Percentiles rank a stretch among this genome's conserved stretches.
Evolutionary conservation across 2,888 invertebrate species (phyloP).

Genomic region (Mythimna vitellina): DNA sequence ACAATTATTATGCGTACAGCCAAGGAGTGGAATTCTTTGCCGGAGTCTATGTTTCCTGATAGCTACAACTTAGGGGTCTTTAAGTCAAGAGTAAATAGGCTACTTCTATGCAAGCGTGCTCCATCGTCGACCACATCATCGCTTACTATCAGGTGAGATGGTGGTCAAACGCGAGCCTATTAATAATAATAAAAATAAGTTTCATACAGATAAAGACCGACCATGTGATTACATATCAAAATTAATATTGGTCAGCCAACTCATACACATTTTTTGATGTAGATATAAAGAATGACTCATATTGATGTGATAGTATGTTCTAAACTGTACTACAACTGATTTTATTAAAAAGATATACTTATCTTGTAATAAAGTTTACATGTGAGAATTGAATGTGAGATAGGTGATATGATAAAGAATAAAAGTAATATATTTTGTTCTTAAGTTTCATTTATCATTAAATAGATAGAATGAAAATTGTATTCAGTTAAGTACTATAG

Average conservation of each 20-base stretch:
- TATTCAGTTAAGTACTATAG: neutral
- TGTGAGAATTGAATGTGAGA: neutral
- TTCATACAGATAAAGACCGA: neutral
- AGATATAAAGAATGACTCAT: conserved; percentile 6
- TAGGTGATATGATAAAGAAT: neutral
- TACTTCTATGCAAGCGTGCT: too few relatives aligned
- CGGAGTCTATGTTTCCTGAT: too few relatives aligned
- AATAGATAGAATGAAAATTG: neutral
- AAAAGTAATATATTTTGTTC: neutral
- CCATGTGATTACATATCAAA: conserved; percentile 1
- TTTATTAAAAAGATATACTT: conserved; percentile 8
- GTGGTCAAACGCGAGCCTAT: too few relatives aligned
- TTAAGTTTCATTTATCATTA: neutral
- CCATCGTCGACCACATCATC: too few relatives aligned
- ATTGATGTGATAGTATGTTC: neutral
- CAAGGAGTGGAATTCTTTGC: too few relatives aligned
- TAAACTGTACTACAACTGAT: neutral
- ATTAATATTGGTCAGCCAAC: neutral
- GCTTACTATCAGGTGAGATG: too few relatives aligned
- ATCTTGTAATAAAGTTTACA: conserved; percentile 19
- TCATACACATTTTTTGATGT: neutral
- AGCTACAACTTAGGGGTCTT: too few relatives aligned
- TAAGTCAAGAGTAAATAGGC: too few relatives aligned
- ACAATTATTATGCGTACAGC: too few relatives aligned
- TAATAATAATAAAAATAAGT: too few relatives aligned